Base-by-base conservation (phyloP, 2,888 invertebrate species). In the Acanthopleura granulata region DNA sequence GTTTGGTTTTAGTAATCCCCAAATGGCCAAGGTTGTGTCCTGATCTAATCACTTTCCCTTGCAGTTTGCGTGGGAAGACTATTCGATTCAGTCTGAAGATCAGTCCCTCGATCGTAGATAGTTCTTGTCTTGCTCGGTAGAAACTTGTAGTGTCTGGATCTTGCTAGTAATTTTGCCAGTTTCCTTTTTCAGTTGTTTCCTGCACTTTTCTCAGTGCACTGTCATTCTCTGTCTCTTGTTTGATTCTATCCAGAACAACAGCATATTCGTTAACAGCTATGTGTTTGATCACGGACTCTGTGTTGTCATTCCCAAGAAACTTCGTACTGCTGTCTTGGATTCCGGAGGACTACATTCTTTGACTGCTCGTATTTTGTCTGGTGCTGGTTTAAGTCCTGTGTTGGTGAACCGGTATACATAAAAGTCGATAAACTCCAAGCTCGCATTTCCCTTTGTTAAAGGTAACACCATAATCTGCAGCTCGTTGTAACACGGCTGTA, bases 251-350 rank as follows among this genome's bases (percentile, higher is more conserved):
- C 4, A 70, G 25, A 12, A 70, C 70, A 12, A 70, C 30, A 29
- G 70, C 70, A 30, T 70, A 11, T 30, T 70, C 29, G 9, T 25
- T 30, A 51, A 9, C 30, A 6, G 18, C 18, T 6, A 30, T 27
- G 30, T 70, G 30, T 18, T 27, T 14, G 6, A 70, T 30, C 29
- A 18, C 18, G 18, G 18, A 11, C 70, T 70, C 70, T 12, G 70
- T 70, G 25, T 70, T 70, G 70, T 70, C 30, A 12, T 70, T 70
- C 72, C 72, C 18, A 72, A 50, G 72, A 72, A 72, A n/a, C 72
- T 72, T 11, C 72, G 9, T 12, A 72, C 72, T 16, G 6, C 72
- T 30, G 72, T n/a, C 25, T 72, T 49, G 12, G 49, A 49, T 30
- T 6, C 49, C 49, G 72, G 72, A 49, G 72, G 40, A 14, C 22